A percentile compares a stretch with the other conserved stretches of the same genome.
phyloP scores from a whole-genome alignment of 2,113 vertebrate genomes.

The Myrmophylax atrothorax region DNA sequence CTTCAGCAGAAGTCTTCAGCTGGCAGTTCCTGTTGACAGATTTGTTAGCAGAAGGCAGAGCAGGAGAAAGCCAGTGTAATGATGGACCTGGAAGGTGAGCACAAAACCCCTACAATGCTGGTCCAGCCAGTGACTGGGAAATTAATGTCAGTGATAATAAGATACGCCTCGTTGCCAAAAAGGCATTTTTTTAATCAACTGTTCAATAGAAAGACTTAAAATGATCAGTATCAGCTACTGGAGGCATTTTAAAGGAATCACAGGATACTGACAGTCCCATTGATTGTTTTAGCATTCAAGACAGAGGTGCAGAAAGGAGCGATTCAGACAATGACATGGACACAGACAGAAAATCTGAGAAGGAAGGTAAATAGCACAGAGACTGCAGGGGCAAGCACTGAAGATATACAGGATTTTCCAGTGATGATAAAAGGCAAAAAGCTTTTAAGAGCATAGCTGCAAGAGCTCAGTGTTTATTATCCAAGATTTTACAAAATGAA shows the following conservation, averaged over 20 bases:
- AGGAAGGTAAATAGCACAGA: constrained; percentile 11
- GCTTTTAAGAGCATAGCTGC: neutral
- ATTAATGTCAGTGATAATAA: neutral
- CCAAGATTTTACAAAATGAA: neutral
- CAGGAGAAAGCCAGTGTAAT: neutral
- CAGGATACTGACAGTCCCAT: neutral
- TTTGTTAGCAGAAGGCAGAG: neutral
- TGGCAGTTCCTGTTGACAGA: neutral
- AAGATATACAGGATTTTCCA: neutral
- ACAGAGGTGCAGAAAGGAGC: neutral
- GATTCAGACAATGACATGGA: neutral
- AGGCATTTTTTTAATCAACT: neutral
- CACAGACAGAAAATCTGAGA: neutral
- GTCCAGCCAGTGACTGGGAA: neutral
- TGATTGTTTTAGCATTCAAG: neutral
- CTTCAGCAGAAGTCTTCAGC: neutral
- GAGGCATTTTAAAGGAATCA: neutral
- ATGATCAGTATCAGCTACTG: neutral
- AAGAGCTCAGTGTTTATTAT: constrained; percentile 12
- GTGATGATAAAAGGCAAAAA: neutral
- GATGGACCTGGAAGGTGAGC: neutral
- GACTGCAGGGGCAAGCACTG: neutral
- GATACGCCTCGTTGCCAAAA: neutral
- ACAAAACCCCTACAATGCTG: neutral
- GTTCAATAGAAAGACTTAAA: neutral